Evolutionary conservation across 2,113 vertebrate species (phyloP), one percentile per base, ranked within the genome.

Genomic region (Myanophis thanlyinensis): DNA sequence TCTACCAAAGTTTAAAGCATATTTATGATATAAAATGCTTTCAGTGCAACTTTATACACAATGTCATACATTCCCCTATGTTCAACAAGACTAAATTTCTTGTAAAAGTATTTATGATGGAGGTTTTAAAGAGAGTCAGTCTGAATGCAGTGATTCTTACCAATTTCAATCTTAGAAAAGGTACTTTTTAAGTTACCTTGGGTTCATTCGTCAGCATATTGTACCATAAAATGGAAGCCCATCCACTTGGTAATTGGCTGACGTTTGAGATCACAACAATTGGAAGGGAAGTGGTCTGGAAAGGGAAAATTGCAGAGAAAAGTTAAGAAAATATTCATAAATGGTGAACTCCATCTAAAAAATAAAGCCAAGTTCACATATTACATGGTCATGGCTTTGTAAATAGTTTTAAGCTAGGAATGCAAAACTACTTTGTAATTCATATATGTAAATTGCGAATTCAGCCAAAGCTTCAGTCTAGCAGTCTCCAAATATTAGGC

Each of bases 181-280:
- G 25, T 80, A 48, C n/a, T 53, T 40, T 2, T 46, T 48, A 23
- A 56, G 89, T 91, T 97, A 99, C 99, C 98, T 98, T 99, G 87
- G 98, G 98, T 62, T 99, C 99, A 0, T 97, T 97, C 93, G 98
- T 98, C 85, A 99, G 97, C 99, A 99, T 99, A 97, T 99, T 99
- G 98, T 99, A 99, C 99, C 99, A 99, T 47, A 99, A 96, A 96
- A 99, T 99, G 86, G 99, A 99, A 89, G 99, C 99, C 99, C 99
- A 99, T 89, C 99, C 99, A 22, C 98, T 99, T 40, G 99, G 99
- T 85, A 99, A 98, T 97, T 99, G 99, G 95, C 98, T 99, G 84
- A 99, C 99, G 0, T 99, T 99, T 62, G 99, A 99, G 97, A 99
- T 99, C 90, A 99, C 99, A 52, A 99, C 98, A 0, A 99, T 97